Base-by-base conservation (phyloP, 2,888 invertebrate genomes). In the Chelonus formosanus region DNA sequence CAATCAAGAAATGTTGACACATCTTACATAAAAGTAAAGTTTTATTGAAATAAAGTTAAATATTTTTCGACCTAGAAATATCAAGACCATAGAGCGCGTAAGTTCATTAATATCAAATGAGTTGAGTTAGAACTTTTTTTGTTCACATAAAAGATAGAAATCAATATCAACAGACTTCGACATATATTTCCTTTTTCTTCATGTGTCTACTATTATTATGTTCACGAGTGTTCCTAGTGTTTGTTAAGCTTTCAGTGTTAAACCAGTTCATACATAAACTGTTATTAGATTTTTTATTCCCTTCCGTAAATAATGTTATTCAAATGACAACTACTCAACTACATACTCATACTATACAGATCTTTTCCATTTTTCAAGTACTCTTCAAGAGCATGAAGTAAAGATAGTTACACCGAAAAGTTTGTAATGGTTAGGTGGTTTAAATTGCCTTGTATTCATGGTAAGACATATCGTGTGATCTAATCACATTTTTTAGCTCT, bases 51-150 rank as follows among this genome's bases (percentile, higher is more conserved):
- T 34, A 34, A 50, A 60, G 31, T 61, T 4, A 61, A 32, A 35
- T 20, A 53, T 61, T 5, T 5, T n/a, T 34, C 5, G 10, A 57
- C 36, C 31, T 8, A 54, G 6, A 44, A 10, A 20, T 43, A 32
- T 4, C 4, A 45, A 7, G 8, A 40, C 43, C 10, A 56, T 32
- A 35, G 32, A 58, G 48, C 52, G 55, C n/a, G 65, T 67, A 67
- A 68, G 61, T 68, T 74, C 71, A 75, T 78, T 71, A 76, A 76
- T 76, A 78, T 76, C 68, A 70, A 75, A 75, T 62, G 64, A 70
- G 69, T 71, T 67, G 65, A 67, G 59, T 71, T 73, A 73, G 64
- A 20, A 20, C 20, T 20, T 20, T 20, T 20, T 72, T 60, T 70
- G 67, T 65, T 57, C 68, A 56, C 62, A 50, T 70, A 20, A 62